Conservation (phyloP, 2,113 vertebrate genomes). For the Panthera leo region DNA sequence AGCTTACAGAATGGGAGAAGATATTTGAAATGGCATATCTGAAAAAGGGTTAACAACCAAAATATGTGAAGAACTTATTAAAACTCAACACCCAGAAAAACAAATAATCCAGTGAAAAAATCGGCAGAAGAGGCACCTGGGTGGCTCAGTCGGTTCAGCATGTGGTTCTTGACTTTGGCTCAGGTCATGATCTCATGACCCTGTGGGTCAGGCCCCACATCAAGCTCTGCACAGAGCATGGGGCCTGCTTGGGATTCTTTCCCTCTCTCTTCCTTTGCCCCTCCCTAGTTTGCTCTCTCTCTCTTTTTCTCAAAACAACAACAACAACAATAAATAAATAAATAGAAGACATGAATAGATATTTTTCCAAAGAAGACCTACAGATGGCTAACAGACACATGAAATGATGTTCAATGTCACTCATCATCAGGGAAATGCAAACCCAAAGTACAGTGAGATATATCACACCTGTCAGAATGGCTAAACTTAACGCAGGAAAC, state of each 20-base stretch:
- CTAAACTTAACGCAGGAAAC: background rate
- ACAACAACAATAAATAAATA: background rate
- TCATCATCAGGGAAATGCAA: background rate
- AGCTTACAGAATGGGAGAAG: background rate
- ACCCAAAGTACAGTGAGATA: background rate
- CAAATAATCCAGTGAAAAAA: background rate
- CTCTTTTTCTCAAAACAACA: too few species aligned
- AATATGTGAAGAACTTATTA: background rate
- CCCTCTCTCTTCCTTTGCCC: too few species aligned
- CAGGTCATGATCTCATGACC: too few species aligned
- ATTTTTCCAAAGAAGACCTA: background rate
- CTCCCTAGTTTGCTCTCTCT: too few species aligned
- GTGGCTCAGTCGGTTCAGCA: too few species aligned
- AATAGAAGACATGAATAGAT: background rate
- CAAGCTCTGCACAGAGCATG: too few species aligned
- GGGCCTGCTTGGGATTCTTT: too few species aligned
- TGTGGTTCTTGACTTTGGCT: too few species aligned
- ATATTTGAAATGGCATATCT: background rate
- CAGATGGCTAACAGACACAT: background rate
- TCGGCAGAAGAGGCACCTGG: too few species aligned
- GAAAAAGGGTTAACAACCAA: background rate
- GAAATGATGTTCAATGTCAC: background rate
- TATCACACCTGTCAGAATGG: background rate
- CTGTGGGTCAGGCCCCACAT: too few species aligned
- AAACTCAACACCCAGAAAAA: background rate